phyloP scores from a whole-genome alignment of 2,797 vertebrate species.

The Halcyon smyrnensis region DNA sequence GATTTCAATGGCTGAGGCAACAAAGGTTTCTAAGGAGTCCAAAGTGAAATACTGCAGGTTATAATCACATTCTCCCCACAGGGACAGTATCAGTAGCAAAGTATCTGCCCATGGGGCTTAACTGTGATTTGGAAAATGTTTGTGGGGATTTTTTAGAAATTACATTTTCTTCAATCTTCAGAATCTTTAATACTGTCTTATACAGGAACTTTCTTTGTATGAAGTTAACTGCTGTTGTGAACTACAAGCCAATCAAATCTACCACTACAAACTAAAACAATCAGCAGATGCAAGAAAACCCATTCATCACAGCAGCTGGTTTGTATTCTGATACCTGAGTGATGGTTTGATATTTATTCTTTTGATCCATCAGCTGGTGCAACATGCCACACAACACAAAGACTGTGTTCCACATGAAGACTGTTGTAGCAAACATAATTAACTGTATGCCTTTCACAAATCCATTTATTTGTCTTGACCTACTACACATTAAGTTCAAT shows the following conservation, averaged over 20 bases:
- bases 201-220: not conserved
- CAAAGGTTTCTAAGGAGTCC: not conserved
- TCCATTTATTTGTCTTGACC: not conserved
- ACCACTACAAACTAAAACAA: not conserved
- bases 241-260: not conserved
- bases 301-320: not conserved
- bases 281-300: not conserved
- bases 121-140: not conserved
- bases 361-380: not conserved
- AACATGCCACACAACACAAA: not conserved
- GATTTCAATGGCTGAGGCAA: not conserved
- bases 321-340: not conserved
- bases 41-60: not conserved
- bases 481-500: not conserved
- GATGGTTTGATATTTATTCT: not conserved
- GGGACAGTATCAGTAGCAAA: not conserved
- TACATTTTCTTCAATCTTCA: conserved; percentile 17
- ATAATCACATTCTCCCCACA: not conserved
- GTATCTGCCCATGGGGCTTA: not conserved
- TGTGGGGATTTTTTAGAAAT: not conserved
- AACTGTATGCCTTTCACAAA: not conserved
- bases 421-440: not conserved
- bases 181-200: not conserved
- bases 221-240: not conserved
- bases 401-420: not conserved